These are phyloP conservation scores for Pica pica DNA, from an alignment of 2,113 vertebrate genomes.

Conservation along the genomic window DNA sequence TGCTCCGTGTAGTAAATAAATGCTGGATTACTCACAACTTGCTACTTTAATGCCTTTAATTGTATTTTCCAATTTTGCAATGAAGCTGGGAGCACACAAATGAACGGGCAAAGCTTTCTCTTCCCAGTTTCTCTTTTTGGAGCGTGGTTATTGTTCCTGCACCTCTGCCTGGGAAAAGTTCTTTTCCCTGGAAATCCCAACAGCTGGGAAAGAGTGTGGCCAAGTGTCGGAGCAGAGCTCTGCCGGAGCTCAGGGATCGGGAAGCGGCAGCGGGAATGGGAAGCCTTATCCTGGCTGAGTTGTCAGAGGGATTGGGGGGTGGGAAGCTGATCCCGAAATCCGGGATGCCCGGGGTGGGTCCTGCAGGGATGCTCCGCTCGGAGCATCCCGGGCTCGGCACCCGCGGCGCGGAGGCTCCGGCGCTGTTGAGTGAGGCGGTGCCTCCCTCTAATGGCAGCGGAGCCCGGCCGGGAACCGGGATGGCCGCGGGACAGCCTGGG, in stretches of 20 bases:
- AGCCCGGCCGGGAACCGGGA: not conserved
- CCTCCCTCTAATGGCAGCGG: constrained; percentile 14
- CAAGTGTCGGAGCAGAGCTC: not conserved
- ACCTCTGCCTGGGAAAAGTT: not conserved
- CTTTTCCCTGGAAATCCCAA: not conserved
- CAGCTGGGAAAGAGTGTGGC: not conserved
- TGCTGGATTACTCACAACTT: accelerated
- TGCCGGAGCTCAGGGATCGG: accelerated
- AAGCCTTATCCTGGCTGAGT: accelerated
- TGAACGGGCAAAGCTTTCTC: not conserved
- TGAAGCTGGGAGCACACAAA: not conserved
- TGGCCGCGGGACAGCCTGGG: accelerated
- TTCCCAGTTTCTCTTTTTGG: not conserved
- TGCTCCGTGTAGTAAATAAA: accelerated
- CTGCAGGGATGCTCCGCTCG: not conserved
- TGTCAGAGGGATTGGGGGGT: not conserved
- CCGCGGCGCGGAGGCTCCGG: not conserved
- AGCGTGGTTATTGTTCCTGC: accelerated
- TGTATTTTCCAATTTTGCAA: accelerated
- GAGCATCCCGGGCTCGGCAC: not conserved
- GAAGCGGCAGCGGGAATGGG: accelerated
- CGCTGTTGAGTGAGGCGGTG: not conserved
- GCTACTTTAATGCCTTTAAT: accelerated
- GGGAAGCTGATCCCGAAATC: accelerated
- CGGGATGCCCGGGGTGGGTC: not conserved